Conservation (phyloP, 2,888 invertebrate genomes). For the Rhagophthalmus giganteus region DNA sequence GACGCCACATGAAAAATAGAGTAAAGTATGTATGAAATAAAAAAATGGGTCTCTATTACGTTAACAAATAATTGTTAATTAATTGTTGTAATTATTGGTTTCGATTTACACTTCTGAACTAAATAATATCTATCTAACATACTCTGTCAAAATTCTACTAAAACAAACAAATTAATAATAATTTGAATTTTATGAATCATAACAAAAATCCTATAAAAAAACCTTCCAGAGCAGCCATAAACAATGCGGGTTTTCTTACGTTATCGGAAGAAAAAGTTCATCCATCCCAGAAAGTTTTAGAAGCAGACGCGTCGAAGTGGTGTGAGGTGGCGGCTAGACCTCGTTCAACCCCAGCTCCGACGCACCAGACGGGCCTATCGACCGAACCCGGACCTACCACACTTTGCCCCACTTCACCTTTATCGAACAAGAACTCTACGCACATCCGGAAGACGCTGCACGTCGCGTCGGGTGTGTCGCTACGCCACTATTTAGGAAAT, state of each 20-base stretch:
- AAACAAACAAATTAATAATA: no score
- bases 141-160: no score
- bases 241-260: background rate
- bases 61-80: no score
- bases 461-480: slow-evolving; percentile 23
- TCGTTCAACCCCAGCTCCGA: slow-evolving; percentile 23
- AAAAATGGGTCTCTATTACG: no score
- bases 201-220: no score
- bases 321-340: slow-evolving; percentile 18
- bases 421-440: slow-evolving; percentile 37
- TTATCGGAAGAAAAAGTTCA: background rate
- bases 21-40: no score
- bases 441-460: slow-evolving; percentile 37
- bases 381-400: slow-evolving; percentile 46
- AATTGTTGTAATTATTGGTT: no score
- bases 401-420: slow-evolving; percentile 45
- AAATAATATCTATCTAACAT: background rate
- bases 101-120: no score
- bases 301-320: slow-evolving; percentile 29
- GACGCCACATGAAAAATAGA: no score
- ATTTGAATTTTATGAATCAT: no score
- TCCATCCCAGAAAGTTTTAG: slow-evolving; percentile 25
- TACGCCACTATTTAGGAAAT: slow-evolving; percentile 30
- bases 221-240: no score
- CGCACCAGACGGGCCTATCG: slow-evolving; percentile 47